Evolutionary conservation across 2,888 invertebrate species (phyloP), one percentile per base, ranked within the genome.

Genomic region (Therioaphis trifolii): DNA sequence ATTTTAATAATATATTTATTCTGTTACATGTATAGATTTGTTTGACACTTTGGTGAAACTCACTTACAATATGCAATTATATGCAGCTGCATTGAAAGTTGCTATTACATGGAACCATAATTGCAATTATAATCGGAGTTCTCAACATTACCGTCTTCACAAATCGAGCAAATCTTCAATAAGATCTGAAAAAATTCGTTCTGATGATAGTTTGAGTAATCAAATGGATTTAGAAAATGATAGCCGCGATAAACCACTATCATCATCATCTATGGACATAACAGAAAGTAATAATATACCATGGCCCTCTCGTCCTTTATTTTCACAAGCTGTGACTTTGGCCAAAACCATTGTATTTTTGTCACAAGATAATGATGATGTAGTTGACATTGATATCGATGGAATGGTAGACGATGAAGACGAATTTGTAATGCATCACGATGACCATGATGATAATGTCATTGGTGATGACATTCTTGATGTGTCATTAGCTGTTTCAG

Each of bases 21-120:
- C 9, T 52, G n/a, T n/a, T 52, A 21, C n/a, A n/a, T 18, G 18
- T 71, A 1, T 49, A 82, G 82, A 74, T 63, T 21, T 74, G 24
- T 82, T 82, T 82, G 72, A 82, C 18, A 74, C 82, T 15, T 49
- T 82, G 52, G 52, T 82, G 12, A 72, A 74, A 82, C 72, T 82
- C 14, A 49, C 49, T 0, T 82, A 74, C 24, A 82, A 82, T 15
- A 82, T 82, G 82, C 82, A 82, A 63, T 0, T 82, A 0, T 82
- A 52, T 49, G 24, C 21, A 2, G 11, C 82, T 0, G 82, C 74
- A 7, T 35, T 82, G 24, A 82, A 82, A 74, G 74, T 82, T 7
- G 82, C 82, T 1, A 35, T 52, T 12, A 21, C 80, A 7, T 72
- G 68, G 68, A 52, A 68, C 9, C 68, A 52, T 24, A 46, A 61